Base-by-base conservation (phyloP, 30 jellyfish, hydroid and myxozoan species). In the Sanderia malayensis region DNA sequence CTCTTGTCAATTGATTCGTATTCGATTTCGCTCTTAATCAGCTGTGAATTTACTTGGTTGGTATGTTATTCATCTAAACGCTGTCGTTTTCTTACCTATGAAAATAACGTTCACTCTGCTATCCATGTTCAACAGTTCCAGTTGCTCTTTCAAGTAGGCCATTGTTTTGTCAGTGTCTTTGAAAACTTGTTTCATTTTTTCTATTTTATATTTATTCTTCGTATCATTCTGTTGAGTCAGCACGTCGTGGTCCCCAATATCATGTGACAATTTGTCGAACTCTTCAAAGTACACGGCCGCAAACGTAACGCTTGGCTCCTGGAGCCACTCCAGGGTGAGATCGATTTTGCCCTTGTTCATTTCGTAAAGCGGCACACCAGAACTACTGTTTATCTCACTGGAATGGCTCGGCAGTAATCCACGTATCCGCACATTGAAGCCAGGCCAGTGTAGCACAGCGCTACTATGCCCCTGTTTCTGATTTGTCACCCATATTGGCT, bases 381-480 rank as follows among this genome's bases (percentile, higher is more conserved):
- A n/a, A n/a, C n/a, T n/a, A n/a, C n/a, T n/a, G n/a, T n/a, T n/a
- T n/a, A n/a, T n/a, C n/a, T n/a, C 71, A 6, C 83, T 72, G 13
- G 62, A 21, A 64, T 79, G 79, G 8, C 76, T 80, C 34, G 97
- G 95, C 53, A 61, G 32, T 26, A 28, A 59, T 9, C 93, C 95
- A 17, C 67, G 60, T 2, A 69, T 75, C 24, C 41, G 58, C 0
- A 92, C 89, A 44, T 81, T 68, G 49, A 29, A 86, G n/a, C 96
- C 99, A 29, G 99, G 99, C 94, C 94, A 92, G 41, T 77, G 80
- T 52, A 84, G 73, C 20, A 77, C 83, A 1, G 95, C 99, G 73
- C 96, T 92, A 49, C 85, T 70, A 32, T 77, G 80, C 0, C 99
- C 99, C 23, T 79, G 86, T 22, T 2, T 41, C 73, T 92, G 96